Conservation (phyloP, 2,797 vertebrate species). For the Okamejei kenojei region DNA sequence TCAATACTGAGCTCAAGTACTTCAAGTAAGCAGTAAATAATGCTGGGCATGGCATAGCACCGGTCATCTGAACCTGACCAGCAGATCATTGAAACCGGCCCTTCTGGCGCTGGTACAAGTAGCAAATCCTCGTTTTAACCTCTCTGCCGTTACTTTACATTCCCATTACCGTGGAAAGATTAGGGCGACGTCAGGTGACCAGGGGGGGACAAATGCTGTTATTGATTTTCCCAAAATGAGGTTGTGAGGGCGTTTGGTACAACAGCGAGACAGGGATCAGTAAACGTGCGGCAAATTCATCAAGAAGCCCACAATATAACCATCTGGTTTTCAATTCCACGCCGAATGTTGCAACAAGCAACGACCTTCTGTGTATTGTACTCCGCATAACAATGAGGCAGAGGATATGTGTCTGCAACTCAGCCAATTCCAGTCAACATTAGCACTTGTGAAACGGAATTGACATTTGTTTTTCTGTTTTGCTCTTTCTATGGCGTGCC, state of each 20-base stretch:
- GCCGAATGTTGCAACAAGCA: neutral
- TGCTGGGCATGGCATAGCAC: neutral
- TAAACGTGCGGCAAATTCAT: neutral
- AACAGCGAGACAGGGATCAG: neutral
- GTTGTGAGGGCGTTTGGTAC: neutral
- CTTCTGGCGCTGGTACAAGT: neutral
- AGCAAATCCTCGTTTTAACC: neutral
- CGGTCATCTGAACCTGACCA: neutral
- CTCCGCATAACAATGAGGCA: neutral
- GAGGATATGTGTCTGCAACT: neutral
- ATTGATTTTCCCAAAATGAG: slow-evolving; percentile 24
- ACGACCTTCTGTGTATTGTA: neutral
- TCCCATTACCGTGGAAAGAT: neutral
- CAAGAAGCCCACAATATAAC: neutral
- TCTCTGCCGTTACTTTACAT: neutral
- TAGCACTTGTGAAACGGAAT: neutral
- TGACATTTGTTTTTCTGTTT: neutral
- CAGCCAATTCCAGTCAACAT: neutral
- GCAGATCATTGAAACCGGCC: slow-evolving; percentile 13
- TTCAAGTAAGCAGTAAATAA: slow-evolving; percentile 23
- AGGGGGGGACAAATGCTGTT: neutral
- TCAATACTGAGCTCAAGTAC: neutral
- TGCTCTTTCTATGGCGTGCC: neutral
- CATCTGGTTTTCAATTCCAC: neutral
- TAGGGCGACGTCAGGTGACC: slow-evolving; percentile 23